Evolutionary conservation across 1,140 invertebrate genomes (phyloP).

Genomic region (Bicyclus anynana): DNA sequence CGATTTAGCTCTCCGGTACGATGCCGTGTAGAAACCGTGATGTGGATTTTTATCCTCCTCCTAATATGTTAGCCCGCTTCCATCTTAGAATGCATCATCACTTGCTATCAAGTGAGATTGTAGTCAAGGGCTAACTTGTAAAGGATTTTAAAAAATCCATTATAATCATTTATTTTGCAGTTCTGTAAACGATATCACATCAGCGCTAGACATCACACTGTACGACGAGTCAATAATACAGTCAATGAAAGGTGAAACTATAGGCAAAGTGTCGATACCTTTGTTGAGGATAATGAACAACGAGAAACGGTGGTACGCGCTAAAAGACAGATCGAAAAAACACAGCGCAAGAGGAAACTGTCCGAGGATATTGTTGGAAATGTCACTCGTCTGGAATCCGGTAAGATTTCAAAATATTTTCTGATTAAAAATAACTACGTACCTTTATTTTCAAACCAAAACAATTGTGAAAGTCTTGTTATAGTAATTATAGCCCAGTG

Average conservation of each 20-base stretch:
- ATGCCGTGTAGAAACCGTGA: too few species aligned
- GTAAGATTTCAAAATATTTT: conserved; percentile 34
- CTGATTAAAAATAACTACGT: too few species aligned
- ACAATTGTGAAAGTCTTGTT: too few species aligned
- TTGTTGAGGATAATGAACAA: conserved; percentile 62
- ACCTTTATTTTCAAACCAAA: too few species aligned
- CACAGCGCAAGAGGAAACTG: conserved; percentile 54
- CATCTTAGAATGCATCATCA: too few species aligned
- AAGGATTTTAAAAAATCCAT: too few species aligned
- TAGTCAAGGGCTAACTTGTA: too few species aligned
- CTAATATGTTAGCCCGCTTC: too few species aligned
- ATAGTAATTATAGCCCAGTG: too few species aligned
- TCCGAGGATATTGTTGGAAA: conserved; percentile 73
- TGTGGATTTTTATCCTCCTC: too few species aligned
- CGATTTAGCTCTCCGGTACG: too few species aligned
- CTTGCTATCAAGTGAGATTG: too few species aligned
- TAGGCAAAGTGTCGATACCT: conserved; percentile 62
- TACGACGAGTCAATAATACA: conserved; percentile 61
- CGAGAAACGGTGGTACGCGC: conserved; percentile 62
- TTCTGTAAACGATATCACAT: conserved; percentile 58
- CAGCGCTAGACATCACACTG: conserved; percentile 56
- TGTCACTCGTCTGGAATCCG: conserved; percentile 67
- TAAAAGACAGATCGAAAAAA: conserved; percentile 53
- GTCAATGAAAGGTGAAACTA: conserved; percentile 77
- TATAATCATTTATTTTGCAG: conserved; percentile 31